Evolutionary conservation across 2,888 invertebrate genomes (phyloP).

Genomic region (Cheilosia vernalis): DNA sequence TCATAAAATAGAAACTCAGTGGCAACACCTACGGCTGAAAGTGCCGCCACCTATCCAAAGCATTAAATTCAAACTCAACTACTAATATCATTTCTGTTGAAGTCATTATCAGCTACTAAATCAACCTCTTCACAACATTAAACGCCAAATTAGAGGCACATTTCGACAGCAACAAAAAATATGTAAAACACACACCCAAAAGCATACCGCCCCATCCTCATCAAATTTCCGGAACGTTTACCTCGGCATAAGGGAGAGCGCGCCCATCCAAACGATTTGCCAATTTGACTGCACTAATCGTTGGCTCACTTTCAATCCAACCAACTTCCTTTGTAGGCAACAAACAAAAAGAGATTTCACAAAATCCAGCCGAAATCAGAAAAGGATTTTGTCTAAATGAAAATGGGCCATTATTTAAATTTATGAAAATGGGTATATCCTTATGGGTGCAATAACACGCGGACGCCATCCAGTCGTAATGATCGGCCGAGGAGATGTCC

Average conservation of each 20-base stretch:
- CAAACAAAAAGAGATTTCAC: constrained; percentile 12
- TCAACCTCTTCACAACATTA: constrained; percentile 54
- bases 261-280: constrained; percentile 34
- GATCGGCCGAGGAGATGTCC: not conserved
- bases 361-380: constrained; percentile 29
- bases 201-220: constrained; percentile 10
- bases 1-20: too few species aligned
- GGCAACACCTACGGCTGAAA: too few species aligned
- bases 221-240: constrained; percentile 58
- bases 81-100: constrained; percentile 18
- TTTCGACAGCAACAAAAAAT: not conserved
- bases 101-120: constrained; percentile 58
- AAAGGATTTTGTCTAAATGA: constrained; percentile 31
- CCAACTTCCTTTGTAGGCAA: constrained; percentile 48
- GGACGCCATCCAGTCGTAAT: constrained; percentile 4
- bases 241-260: constrained; percentile 26
- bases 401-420: constrained; percentile 63
- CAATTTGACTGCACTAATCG: constrained; percentile 63
- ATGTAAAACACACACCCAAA: not conserved
- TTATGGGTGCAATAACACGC: constrained; percentile 3
- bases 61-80: constrained; percentile 41
- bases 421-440: constrained; percentile 53
- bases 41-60: not conserved
- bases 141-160: constrained; percentile 43
- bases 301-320: constrained; percentile 67